Conservation (phyloP, 2,797 vertebrate genomes). For the Coregonus sp. region DNA sequence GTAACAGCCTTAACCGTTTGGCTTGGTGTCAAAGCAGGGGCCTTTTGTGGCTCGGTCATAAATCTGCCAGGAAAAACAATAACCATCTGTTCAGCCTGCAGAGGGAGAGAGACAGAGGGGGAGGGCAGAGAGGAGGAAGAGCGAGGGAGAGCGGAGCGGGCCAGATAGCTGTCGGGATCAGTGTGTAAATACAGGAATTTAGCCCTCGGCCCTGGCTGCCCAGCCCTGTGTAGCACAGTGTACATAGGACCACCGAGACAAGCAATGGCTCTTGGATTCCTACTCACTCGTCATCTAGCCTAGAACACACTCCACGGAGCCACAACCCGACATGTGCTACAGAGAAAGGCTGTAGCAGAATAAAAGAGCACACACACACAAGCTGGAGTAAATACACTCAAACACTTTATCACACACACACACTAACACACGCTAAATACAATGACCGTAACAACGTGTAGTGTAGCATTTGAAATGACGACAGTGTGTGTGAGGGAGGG, state of each 20-base stretch:
- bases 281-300: slow-evolving; percentile 29
- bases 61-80: slow-evolving; percentile 85
- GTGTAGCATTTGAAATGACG: slow-evolving; percentile 65
- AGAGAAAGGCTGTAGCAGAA: no score
- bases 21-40: slow-evolving; percentile 78
- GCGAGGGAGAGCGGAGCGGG: neutral
- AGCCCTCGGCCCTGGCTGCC: slow-evolving; percentile 68
- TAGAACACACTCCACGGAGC: slow-evolving; percentile 18
- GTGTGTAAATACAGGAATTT: slow-evolving; percentile 61
- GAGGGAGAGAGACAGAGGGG: neutral
- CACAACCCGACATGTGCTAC: no score
- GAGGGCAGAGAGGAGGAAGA: slow-evolving; percentile 14
- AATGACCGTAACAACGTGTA: neutral
- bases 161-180: slow-evolving; percentile 21
- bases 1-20: slow-evolving; percentile 78
- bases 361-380: no score
- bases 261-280: slow-evolving; percentile 2
- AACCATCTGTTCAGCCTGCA: slow-evolving; percentile 77
- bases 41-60: slow-evolving; percentile 82
- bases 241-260: slow-evolving; percentile 12
- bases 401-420: no score
- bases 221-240: slow-evolving; percentile 39
- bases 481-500: slow-evolving; percentile 28
- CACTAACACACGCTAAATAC: slow-evolving; percentile 10
- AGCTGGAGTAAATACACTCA: no score